Evolutionary conservation across 1,140 invertebrate genomes (phyloP), one percentile per base, ranked within the genome.

Genomic region (Paramacrobiotus metropolitanus): DNA sequence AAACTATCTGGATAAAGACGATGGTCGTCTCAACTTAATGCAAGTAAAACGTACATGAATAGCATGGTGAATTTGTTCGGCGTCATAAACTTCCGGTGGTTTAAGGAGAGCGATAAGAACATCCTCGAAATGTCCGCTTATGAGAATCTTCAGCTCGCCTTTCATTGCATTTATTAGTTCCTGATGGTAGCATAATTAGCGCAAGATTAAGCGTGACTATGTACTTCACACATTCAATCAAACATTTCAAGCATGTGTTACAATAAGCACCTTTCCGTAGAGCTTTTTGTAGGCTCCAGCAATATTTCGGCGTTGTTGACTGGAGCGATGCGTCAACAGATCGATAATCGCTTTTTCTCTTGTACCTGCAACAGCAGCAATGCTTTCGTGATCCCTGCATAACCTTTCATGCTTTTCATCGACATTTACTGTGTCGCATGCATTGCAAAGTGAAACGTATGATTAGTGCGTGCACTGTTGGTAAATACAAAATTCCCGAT

Each of bases 271-370:
- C 74, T 92, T 94, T 71, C 91, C 92, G 72, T 86, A 96, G 67
- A 85, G 80, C 59, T 86, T 88, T 76, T 96, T 95, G 74, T 87
- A 98, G 0, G 83, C 81, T 68, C 84, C 81, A 9, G 84, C 82
- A 66, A 97, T 90, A 72, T 93, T 83, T 63, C 88, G 75, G 65
- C 93, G 79, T 74, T 95, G 90, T 18, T 85, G 83, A 68, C 86
- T 86, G 62, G 86, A 86, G 65, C 90, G 79, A 68, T 83, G 82
- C 48, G 85, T 85, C 3, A 95, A 74, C 1, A 94, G 80, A 68
- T 90, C 84, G 67, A 92, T 92, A 67, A 96, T 86, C 48, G 85
- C 80, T 68, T 86, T 83, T 71, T 94, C 89, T 72, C 94, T 85
- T 1, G 87, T 90, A 30, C 89, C 72, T 74, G 62, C 29, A 64